Evolutionary conservation across 2,113 vertebrate genomes (phyloP), one percentile per base, ranked within the genome.

Genomic region (Eidolon helvum): DNA sequence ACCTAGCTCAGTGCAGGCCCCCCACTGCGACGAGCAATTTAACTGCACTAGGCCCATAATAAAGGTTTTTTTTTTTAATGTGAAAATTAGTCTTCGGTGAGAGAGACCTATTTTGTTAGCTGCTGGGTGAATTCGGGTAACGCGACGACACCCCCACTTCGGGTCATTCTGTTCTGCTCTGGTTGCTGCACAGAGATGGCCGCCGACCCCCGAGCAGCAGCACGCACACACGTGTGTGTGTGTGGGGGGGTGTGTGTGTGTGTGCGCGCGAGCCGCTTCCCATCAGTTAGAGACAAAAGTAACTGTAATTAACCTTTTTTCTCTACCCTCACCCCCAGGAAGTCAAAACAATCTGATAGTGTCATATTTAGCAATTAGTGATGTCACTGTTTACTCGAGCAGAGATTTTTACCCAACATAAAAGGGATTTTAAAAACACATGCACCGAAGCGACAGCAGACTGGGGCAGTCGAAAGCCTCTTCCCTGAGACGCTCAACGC

Each of bases 61-160:
- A 98, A 93, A 93, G 93, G 66, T 1, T 26, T 94, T 98, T 94
- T 98, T 16, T 98, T 98, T 95, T 72, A 97, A 97, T 95, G 95
- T 96, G 92, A 98, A 98, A 98, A 97, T 95, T 85, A 97, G 26
- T 96, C 94, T 98, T 98, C 95, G 94, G 59, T 63, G 95, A 98
- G 97, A 72, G 92, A 97, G 61, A 97, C 97, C 91, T 90, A 90
- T 85, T 98, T 97, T 95, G 59, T 50, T 95, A 96, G 97, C 92
- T 98, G 97, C 97, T 97, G 97, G 86, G 97, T 97, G 96, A 79
- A 90, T 92, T 96, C 87, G 83, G 92, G 90, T 95, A 97, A 96
- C 88, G 38, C 24, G 94, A 30, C 77, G 74, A 55, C 53, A 95
- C 78, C 48, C 48, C 48, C 48, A 48, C 12, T 50, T 14, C 3